Conservation (phyloP, 2,888 invertebrate genomes). For the Pyralis farinalis region DNA sequence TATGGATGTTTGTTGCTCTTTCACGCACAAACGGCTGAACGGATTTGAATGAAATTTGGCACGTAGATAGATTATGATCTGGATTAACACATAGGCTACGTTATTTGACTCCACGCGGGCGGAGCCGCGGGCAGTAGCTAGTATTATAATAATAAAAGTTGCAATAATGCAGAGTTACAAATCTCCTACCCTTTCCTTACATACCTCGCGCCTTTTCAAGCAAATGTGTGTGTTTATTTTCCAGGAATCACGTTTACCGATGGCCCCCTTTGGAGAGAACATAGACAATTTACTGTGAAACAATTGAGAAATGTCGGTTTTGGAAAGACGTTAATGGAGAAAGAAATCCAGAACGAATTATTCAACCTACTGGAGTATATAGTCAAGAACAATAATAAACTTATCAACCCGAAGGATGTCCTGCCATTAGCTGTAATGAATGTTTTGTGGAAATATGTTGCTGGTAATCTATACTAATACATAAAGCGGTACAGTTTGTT, state of each 20-base stretch:
- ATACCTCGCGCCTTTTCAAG: no score
- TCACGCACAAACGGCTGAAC: no score
- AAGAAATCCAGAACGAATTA: conserved; percentile 81
- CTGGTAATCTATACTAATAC: conserved; percentile 79
- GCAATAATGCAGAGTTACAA: no score
- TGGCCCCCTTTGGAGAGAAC: conserved; percentile 83
- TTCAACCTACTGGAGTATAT: conserved; percentile 68
- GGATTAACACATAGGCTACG: no score
- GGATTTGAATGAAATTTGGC: no score
- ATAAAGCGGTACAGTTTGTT: no score
- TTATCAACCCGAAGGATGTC: conserved; percentile 71
- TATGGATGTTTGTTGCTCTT: no score
- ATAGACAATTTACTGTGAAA: conserved; percentile 84
- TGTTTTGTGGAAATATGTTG: conserved; percentile 85
- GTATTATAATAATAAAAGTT: no score
- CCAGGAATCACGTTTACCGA: conserved; percentile 86
- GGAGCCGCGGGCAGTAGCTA: no score
- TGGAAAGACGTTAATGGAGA: conserved; percentile 82
- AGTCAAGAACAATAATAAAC: conserved; percentile 34
- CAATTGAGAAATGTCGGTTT: conserved; percentile 84
- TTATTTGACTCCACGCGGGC: no score
- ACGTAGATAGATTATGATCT: no score
- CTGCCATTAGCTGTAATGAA: conserved; percentile 85
- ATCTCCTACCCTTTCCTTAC: no score
- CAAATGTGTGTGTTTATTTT: conserved; percentile 11